Percentiles rank a stretch among this genome's conserved stretches.
These are phyloP conservation scores for Drosophila albomicans DNA, from an alignment of 1,140 invertebrate genomes.

Conservation along the genomic window DNA sequence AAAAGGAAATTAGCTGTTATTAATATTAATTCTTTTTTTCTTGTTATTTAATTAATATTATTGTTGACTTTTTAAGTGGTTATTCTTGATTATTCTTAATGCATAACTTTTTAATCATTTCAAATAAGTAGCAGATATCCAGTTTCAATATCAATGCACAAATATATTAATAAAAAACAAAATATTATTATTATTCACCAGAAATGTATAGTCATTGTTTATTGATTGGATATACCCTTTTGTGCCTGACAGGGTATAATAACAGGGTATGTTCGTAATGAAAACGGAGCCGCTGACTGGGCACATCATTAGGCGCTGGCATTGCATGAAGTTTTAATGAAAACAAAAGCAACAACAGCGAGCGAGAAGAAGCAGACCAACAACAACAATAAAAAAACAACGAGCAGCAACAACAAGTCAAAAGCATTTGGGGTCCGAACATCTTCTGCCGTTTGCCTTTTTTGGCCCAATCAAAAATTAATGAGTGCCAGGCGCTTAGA, in stretches of 20 bases:
- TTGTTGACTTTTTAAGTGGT: no score
- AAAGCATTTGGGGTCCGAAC: constrained; percentile 53
- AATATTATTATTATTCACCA: neutral
- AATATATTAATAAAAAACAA: no score
- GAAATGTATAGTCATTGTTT: neutral
- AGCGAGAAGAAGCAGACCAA: neutral
- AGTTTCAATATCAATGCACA: no score
- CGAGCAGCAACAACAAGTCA: constrained; percentile 26
- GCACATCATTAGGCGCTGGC: constrained; percentile 62
- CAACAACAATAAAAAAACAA: neutral
- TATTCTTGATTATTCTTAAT: no score
- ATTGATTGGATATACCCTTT: neutral
- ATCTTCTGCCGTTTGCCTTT: constrained; percentile 74
- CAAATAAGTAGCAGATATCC: no score
- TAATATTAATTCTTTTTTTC: neutral
- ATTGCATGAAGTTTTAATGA: constrained; percentile 79
- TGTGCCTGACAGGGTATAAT: no score
- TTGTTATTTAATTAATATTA: neutral
- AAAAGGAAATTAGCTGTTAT: no score
- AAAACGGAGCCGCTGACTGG: constrained; percentile 33
- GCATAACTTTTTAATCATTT: no score
- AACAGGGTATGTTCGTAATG: constrained; percentile 32
- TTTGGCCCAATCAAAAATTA: constrained; percentile 82
- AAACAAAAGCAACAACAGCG: constrained; percentile 36
- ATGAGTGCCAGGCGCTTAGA: constrained; percentile 81